Base-by-base conservation (phyloP, 2,113 vertebrate genomes). In the Proterorhinus semilunaris region DNA sequence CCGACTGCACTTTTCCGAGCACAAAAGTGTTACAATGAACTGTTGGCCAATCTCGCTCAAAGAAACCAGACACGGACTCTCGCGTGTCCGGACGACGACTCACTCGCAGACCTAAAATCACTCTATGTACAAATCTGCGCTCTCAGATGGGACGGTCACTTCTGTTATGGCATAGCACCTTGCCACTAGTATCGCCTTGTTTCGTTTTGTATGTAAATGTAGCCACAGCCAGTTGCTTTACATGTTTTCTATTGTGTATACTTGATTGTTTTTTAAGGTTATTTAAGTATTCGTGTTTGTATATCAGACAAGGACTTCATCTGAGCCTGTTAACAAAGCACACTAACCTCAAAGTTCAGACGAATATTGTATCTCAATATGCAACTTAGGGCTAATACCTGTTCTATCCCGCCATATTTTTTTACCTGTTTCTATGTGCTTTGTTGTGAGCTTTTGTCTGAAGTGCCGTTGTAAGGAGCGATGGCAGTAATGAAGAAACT, bases 211-310 rank as follows among this genome's bases (percentile, higher is more conserved):
- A 36, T 36, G 27, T 36, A 36, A 42, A 68, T 72, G 69, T 77
- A 74, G 69, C 78, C 66, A 55, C 44, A 79, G 53, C 17, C 72
- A 71, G 12, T 72, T 63, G 77, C 83, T 87, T 85, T 80, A 71
- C 67, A 63, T 64, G 67, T 82, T 84, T 81, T 84, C 75, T 80
- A 72, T 68, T 73, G 45, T n/a, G 44, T 85, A 63, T 85, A 80
- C 85, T 80, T 81, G 75, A 68, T 77, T 83, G 27, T 76, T 84
- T 86, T 85, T 68, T 79, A 79, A 57, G 12, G 57, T 21, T 90
- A 89, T 89, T 85, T 88, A 86, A 76, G 50, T 65, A 48, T 69
- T 65, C 75, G 57, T 66, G 73, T 88, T 63, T 74, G 64, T 75
- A 52, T 68, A 73, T 62, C 68, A 58, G 70, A 62, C 65, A 58